phyloP scores from a whole-genome alignment of 2,797 vertebrate genomes.

The Psittacula echo region DNA sequence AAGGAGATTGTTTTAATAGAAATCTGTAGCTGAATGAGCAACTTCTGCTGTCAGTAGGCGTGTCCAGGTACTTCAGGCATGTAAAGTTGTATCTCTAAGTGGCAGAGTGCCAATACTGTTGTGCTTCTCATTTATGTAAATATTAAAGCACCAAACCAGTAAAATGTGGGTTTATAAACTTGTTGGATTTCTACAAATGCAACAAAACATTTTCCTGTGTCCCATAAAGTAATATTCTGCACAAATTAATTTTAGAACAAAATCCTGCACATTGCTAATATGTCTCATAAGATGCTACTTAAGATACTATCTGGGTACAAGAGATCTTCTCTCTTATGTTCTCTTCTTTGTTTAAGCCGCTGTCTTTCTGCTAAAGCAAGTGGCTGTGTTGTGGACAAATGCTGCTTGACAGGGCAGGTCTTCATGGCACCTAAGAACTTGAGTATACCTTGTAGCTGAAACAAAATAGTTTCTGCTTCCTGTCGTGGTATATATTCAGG shows the following conservation, averaged over 20 bases:
- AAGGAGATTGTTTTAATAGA: not conserved
- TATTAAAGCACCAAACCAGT: not conserved
- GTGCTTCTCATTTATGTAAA: not conserved
- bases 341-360: not conserved
- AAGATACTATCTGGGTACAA: not conserved
- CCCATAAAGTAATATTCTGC: not conserved
- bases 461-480: not conserved
- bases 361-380: not conserved
- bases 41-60: not conserved
- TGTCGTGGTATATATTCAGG: accelerated
- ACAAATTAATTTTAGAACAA: not conserved
- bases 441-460: not conserved
- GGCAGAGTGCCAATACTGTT: not conserved
- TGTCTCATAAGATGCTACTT: not conserved
- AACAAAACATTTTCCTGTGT: not conserved
- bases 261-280: not conserved
- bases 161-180: not conserved
- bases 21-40: not conserved
- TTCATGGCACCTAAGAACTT: not conserved
- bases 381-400: not conserved
- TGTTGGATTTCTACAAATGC: not conserved
- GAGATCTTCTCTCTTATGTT: not conserved
- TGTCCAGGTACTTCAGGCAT: not conserved
- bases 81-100: not conserved
- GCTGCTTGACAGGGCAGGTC: not conserved